These are phyloP conservation scores for Ochotona curzoniae DNA, from an alignment of 2,113 vertebrate genomes.

Conservation along the genomic window DNA sequence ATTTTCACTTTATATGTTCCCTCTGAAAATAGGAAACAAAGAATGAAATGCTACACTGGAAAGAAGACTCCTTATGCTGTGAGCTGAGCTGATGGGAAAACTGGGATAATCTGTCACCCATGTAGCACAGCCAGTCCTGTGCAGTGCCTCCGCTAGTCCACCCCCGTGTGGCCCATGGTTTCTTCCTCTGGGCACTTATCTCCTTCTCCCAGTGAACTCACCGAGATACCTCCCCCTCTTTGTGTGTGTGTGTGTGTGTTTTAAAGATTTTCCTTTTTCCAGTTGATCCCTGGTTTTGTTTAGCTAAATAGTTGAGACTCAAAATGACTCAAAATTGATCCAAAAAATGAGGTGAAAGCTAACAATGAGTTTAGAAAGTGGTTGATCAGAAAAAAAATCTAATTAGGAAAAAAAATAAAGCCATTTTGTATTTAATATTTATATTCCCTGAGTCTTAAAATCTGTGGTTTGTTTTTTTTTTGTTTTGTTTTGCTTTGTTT, in stretches of 20 bases:
- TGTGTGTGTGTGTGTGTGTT: too few relatives aligned
- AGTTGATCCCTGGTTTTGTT: constrained; percentile 43
- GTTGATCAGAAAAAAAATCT: constrained; percentile 3
- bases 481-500: too few relatives aligned
- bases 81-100: not conserved
- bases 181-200: not conserved
- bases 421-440: not conserved
- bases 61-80: not conserved
- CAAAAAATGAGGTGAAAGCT: not conserved
- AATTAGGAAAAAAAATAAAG: not conserved
- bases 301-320: not conserved
- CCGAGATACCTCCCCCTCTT: too few relatives aligned
- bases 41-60: not conserved
- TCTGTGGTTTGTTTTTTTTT: not conserved
- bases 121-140: not conserved
- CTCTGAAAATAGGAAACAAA: constrained; percentile 55
- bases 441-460: constrained; percentile 25
- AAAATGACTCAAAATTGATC: not conserved
- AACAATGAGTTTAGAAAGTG: constrained; percentile 30
- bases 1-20: constrained; percentile 48
- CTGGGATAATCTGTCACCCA: too few relatives aligned
- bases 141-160: not conserved
- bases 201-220: too few relatives aligned
- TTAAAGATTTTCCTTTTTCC: not conserved
- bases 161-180: not conserved